Evolutionary conservation across 2,113 vertebrate species (phyloP), one percentile per base, ranked within the genome.

Genomic region (Spea bombifrons): DNA sequence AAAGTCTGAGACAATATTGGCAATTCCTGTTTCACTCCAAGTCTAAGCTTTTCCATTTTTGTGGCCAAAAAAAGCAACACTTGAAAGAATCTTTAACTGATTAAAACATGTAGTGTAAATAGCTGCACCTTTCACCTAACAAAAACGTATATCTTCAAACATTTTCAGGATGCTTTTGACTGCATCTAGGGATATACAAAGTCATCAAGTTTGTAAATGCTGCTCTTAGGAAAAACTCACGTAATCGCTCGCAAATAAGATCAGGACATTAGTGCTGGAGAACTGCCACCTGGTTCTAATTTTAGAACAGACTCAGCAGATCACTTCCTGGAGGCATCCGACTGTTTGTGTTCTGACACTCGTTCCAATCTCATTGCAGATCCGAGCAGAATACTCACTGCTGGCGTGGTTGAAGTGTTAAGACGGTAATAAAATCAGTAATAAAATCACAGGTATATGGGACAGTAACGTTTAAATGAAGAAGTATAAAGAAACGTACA

Each of bases 281-380:
- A 71, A 79, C 83, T 73, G 83, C 67, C 81, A 83, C 64, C 83
- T 85, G 85, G 69, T 84, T 85, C 90, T 90, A 89, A 90, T 86
- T 89, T 89, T 89, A 91, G 87, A 85, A 81, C 44, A 82, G 73
- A 83, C 64, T 4, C 76, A 87, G 80, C 73, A 61, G 53, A 74
- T 86, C 83, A 80, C 85, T 87, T 91, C 87, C 90, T 86, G 87
- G 61, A 86, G 76, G 81, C 84, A 82, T 85, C 82, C 8, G 66
- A 75, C 82, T 6, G 16, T 12, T 70, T 6, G n/a, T 12, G 72
- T 81, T 77, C 71, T 53, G 68, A 63, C 7, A 15, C 72, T 70
- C 71, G 43, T 8, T 43, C 13, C 10, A 61, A 44, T 57, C 66
- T 76, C 16, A 61, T 15, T 15, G 46, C 17, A 59, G 68, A 43